phyloP scores from a whole-genome alignment of 2,113 vertebrate species.

The Cinclus mexicanus region DNA sequence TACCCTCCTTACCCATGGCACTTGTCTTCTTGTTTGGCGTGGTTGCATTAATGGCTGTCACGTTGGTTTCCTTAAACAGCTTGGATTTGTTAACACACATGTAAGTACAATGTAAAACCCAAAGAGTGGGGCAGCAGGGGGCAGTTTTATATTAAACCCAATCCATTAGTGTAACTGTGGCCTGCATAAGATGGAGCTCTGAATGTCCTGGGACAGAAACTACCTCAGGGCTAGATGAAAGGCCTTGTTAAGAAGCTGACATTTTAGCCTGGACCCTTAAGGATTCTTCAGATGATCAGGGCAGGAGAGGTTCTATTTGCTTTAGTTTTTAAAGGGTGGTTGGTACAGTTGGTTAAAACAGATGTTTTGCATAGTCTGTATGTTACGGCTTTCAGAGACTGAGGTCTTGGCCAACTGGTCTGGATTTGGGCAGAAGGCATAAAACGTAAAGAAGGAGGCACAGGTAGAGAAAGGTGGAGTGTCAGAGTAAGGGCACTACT shows the following conservation, averaged over 20 bases:
- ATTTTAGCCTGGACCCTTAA: background rate
- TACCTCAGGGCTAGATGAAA: constrained; percentile 6
- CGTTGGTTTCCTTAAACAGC: background rate
- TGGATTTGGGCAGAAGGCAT: background rate
- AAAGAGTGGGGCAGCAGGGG: background rate
- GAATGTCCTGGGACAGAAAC: background rate
- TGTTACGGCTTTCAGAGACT: background rate
- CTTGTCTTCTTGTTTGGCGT: background rate
- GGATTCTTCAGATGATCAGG: background rate
- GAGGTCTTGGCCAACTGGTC: background rate
- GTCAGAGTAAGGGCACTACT: background rate
- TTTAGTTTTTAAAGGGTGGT: background rate
- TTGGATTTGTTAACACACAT: background rate
- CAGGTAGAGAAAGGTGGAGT: background rate
- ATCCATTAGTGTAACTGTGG: background rate
- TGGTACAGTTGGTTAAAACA: background rate
- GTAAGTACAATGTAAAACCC: background rate
- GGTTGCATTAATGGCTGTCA: background rate
- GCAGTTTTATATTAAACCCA: background rate
- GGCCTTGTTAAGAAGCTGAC: background rate
- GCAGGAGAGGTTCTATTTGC: background rate
- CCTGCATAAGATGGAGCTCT: background rate
- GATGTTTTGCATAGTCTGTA: fast-evolving
- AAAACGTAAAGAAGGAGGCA: background rate
- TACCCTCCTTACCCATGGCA: background rate